phyloP scores from a whole-genome alignment of 2,113 vertebrate species.

The Tricholaema leucomelas region DNA sequence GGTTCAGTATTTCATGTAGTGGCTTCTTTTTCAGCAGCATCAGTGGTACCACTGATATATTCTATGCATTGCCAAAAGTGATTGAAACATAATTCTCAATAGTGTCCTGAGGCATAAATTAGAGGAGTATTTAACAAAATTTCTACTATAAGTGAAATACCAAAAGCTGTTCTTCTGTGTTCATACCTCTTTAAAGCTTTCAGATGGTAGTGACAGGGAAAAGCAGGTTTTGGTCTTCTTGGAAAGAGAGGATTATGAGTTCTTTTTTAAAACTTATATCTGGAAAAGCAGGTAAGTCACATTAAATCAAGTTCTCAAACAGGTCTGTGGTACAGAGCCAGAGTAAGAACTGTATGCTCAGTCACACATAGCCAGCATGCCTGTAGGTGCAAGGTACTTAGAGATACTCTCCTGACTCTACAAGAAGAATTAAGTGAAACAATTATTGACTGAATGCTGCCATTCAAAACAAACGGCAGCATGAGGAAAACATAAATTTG shows the following conservation, averaged over 20 bases:
- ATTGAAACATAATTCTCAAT: background rate
- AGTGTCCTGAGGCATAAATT: background rate
- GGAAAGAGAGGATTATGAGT: background rate
- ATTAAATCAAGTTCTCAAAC: background rate
- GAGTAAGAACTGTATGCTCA: background rate
- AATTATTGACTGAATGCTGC: background rate
- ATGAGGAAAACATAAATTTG: background rate
- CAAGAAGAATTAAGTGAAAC: background rate
- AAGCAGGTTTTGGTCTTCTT: background rate
- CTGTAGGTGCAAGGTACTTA: background rate
- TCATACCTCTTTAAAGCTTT: background rate
- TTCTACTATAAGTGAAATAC: background rate
- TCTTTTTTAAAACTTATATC: fast-evolving
- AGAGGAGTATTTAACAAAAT: background rate
- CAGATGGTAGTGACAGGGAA: background rate
- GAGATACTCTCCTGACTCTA: background rate
- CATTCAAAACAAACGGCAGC: too few species aligned
- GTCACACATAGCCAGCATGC: too few species aligned
- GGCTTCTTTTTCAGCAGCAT: background rate
- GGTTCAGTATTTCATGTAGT: background rate
- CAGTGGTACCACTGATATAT: background rate
- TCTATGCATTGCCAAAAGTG: background rate
- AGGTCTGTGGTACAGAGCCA: background rate
- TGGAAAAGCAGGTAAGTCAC: background rate
- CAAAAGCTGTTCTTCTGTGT: background rate